Percentiles rank a stretch among this genome's conserved stretches.
Evolutionary conservation across 2,888 invertebrate species (phyloP).

Genomic region (Trichacis sp.): DNA sequence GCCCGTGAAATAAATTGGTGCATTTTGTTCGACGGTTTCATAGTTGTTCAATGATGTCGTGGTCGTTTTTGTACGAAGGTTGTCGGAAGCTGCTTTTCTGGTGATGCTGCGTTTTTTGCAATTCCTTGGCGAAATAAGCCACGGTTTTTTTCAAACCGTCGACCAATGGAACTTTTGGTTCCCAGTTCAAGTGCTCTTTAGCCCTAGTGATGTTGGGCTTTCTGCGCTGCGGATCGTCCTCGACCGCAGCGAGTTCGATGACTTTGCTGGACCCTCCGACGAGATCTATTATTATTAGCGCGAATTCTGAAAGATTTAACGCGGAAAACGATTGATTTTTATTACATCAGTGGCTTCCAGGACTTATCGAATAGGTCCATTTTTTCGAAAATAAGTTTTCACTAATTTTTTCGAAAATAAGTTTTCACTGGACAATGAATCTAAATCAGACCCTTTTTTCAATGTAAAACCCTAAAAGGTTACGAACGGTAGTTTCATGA

Average conservation of each 20-base stretch:
- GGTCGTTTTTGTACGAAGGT: slow-evolving; percentile 58
- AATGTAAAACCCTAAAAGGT: too few species aligned
- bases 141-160: slow-evolving; percentile 92
- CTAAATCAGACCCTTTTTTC: too few species aligned
- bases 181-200: slow-evolving; percentile 87
- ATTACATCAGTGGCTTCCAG: too few species aligned
- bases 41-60: slow-evolving; percentile 63
- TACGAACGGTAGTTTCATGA: too few species aligned
- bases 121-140: slow-evolving; percentile 91
- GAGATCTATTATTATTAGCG: slow-evolving; percentile 84
- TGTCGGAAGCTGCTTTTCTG: slow-evolving; percentile 69
- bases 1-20: slow-evolving; percentile 3
- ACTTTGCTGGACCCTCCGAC: slow-evolving; percentile 90
- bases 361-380: too few species aligned
- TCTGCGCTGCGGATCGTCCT: slow-evolving; percentile 96
- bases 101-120: slow-evolving; percentile 75
- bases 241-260: slow-evolving; percentile 85
- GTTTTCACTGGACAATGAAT: too few species aligned
- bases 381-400: too few species aligned
- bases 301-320: slow-evolving; percentile 84
- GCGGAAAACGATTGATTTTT: too few species aligned
- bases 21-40: slow-evolving; percentile 30
- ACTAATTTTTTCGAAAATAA: too few species aligned
- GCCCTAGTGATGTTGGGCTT: slow-evolving; percentile 95
- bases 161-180: slow-evolving; percentile 88